Evolutionary conservation across 2,797 vertebrate genomes (phyloP).

Genomic region (Leucoraja ocellata): DNA sequence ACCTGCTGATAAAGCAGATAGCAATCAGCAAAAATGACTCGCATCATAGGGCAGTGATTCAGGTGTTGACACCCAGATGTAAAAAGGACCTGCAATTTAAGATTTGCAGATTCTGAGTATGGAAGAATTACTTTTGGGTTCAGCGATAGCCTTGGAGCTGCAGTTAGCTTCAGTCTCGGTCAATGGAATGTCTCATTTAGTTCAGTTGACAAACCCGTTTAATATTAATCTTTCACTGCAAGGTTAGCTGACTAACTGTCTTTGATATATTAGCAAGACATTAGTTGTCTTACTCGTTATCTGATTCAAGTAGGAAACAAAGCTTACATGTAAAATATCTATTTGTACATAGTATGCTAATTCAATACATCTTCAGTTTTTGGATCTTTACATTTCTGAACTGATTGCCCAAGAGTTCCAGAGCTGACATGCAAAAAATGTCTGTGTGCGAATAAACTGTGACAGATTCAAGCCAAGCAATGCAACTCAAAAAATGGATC

Average conservation of each 20-base stretch:
- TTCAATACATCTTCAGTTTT: not conserved
- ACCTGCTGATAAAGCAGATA: not conserved
- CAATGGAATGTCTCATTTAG: not conserved
- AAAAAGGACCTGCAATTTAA: not conserved
- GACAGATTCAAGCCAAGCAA: constrained; percentile 1
- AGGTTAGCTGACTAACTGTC: not conserved
- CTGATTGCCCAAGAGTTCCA: not conserved
- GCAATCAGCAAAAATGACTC: not conserved
- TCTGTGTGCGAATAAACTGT: not conserved
- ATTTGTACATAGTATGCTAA: not conserved
- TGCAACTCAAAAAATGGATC: not conserved
- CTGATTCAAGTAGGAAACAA: not conserved
- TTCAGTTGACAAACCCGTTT: not conserved
- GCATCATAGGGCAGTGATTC: not conserved
- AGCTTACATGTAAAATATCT: not conserved
- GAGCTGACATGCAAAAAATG: not conserved
- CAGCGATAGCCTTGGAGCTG: not conserved
- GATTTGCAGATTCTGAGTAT: not conserved
- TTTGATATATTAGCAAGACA: not conserved
- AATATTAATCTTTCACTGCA: not conserved
- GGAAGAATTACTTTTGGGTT: not conserved
- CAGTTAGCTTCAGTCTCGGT: not conserved
- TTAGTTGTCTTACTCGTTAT: not conserved
- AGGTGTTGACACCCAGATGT: not conserved
- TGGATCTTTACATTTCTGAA: not conserved